Conservation (phyloP, 2,888 invertebrate species). For the Luperina nickerlii region DNA sequence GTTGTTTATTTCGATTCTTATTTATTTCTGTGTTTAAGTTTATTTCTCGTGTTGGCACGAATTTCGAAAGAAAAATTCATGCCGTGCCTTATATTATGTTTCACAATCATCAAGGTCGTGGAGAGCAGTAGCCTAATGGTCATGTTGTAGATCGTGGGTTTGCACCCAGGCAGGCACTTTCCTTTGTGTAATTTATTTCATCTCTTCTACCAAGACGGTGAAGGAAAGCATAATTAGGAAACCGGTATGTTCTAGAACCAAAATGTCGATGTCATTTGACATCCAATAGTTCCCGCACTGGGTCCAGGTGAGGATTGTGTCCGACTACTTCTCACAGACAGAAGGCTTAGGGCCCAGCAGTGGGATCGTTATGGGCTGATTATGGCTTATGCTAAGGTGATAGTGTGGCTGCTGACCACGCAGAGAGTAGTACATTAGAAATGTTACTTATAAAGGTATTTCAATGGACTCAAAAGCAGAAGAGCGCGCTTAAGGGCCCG, state of each 20-base stretch:
- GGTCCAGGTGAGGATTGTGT: background rate
- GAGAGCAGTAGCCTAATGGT: background rate
- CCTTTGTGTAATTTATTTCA: background rate
- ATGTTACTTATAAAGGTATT: background rate
- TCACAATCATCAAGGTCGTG: no score
- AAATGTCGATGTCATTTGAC: background rate
- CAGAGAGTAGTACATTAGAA: background rate
- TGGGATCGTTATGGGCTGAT: background rate
- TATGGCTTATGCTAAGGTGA: background rate
- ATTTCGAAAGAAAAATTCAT: background rate
- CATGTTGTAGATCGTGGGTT: background rate
- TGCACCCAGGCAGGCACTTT: background rate
- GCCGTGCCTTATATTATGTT: background rate
- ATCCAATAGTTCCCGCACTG: no score
- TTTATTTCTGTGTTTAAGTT: background rate
- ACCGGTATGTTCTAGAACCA: no score
- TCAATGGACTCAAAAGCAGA: background rate
- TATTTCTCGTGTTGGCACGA: background rate
- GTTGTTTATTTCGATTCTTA: constrained; percentile 26
- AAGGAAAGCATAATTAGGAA: background rate
- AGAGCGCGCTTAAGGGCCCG: background rate
- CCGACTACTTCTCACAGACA: background rate
- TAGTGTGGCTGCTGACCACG: background rate
- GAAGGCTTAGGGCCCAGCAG: background rate
- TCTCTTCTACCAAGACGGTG: background rate